A percentile compares a stretch with the other conserved stretches of the same genome.
phyloP scores from a whole-genome alignment of 2,113 vertebrate species.

The Morone chrysops region DNA sequence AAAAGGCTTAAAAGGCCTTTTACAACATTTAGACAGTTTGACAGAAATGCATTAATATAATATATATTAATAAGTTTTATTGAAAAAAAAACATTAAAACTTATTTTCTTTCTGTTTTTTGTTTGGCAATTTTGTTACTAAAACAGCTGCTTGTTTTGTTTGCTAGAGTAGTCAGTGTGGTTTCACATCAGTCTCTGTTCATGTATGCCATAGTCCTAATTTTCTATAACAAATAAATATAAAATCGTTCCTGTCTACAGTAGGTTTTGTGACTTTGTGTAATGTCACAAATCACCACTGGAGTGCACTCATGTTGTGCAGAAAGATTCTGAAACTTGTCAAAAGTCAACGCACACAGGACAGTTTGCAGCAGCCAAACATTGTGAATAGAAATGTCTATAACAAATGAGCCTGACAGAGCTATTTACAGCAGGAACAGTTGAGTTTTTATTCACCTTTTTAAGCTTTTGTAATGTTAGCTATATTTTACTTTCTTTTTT shows the following conservation, averaged over 20 bases:
- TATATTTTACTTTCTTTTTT: background rate
- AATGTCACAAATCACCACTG: constrained; percentile 49
- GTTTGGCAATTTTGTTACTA: background rate
- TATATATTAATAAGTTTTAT: too few relatives aligned
- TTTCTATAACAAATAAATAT: background rate
- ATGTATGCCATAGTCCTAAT: background rate
- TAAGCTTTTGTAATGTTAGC: background rate
- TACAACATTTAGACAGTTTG: too few relatives aligned
- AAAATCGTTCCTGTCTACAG: background rate
- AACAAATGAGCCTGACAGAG: background rate
- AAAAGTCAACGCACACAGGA: background rate
- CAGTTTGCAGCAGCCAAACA: background rate
- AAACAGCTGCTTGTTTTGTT: background rate
- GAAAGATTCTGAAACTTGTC: background rate
- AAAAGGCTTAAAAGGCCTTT: too few relatives aligned
- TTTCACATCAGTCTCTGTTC: background rate
- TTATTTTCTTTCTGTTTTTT: background rate
- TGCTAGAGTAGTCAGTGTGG: background rate
- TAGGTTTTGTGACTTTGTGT: constrained; percentile 13
- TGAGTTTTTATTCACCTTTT: background rate
- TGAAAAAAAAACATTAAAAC: too few relatives aligned
- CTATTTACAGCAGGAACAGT: background rate
- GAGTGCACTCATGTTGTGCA: constrained; percentile 57
- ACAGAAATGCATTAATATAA: too few relatives aligned
- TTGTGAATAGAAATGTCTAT: background rate